These are phyloP conservation scores for Lanius ludovicianus DNA, from an alignment of 2,113 vertebrate species.

Conservation along the genomic window DNA sequence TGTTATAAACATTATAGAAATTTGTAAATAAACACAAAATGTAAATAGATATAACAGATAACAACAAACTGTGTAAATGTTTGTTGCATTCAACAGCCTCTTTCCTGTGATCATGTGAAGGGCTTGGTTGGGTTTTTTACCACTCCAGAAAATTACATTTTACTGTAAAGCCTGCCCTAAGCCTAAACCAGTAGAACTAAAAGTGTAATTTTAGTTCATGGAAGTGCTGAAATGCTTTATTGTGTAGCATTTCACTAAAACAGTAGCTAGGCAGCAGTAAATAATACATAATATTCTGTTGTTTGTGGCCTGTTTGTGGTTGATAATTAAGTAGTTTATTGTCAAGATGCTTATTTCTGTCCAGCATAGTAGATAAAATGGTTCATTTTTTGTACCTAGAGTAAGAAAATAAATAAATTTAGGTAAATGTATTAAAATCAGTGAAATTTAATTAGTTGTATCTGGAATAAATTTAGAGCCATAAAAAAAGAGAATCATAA, in stretches of 20 bases:
- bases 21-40: not conserved
- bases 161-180: not conserved
- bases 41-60: not conserved
- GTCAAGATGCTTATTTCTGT: not conserved
- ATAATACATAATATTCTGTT: not conserved
- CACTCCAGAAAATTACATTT: not conserved
- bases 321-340: not conserved
- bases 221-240: not conserved
- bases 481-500: not conserved
- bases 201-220: not conserved
- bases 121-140: not conserved
- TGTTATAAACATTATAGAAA: not conserved
- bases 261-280: not conserved
- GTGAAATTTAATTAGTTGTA: not conserved
- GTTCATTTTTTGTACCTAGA: not conserved
- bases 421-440: not conserved
- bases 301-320: not conserved
- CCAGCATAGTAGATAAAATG: not conserved
- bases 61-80: not conserved
- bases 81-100: not conserved
- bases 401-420: not conserved
- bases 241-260: not conserved
- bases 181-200: not conserved
- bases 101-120: not conserved
- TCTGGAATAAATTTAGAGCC: not conserved